Evolutionary conservation across 2,797 vertebrate genomes (phyloP).

Genomic region (Coluber constrictor): DNA sequence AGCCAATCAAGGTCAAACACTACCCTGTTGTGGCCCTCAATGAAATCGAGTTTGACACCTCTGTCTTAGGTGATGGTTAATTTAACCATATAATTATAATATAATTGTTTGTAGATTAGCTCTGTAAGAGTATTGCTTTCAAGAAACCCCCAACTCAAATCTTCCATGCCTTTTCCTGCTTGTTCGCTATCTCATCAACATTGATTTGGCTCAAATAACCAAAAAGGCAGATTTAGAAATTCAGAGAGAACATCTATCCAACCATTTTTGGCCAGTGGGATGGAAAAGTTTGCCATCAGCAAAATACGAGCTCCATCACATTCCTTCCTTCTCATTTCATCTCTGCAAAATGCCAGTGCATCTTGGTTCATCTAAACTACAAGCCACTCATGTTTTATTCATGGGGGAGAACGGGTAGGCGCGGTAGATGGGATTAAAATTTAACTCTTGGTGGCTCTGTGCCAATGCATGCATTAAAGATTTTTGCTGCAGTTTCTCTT

Average conservation of each 20-base stretch:
- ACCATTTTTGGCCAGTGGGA: background rate
- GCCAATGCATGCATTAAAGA: background rate
- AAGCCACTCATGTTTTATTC: background rate
- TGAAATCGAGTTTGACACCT: too few species aligned
- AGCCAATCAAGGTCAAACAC: too few species aligned
- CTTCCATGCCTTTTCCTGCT: background rate
- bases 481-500: background rate
- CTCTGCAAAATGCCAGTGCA: background rate
- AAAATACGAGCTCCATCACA: background rate
- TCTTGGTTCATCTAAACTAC: conserved; percentile 3
- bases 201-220: background rate
- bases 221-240: background rate
- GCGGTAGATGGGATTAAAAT: background rate
- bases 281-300: background rate
- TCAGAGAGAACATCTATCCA: background rate
- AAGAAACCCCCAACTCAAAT: background rate
- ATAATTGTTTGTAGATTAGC: background rate
- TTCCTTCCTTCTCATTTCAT: background rate
- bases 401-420: background rate
- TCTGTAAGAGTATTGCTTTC: background rate
- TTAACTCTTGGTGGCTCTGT: background rate
- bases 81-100: background rate
- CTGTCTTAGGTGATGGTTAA: background rate
- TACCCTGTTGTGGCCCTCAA: too few species aligned
- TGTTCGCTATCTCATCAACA: background rate